Evolutionary conservation across 2,797 vertebrate genomes (phyloP).

Genomic region (Brachyrhaphis roseni): DNA sequence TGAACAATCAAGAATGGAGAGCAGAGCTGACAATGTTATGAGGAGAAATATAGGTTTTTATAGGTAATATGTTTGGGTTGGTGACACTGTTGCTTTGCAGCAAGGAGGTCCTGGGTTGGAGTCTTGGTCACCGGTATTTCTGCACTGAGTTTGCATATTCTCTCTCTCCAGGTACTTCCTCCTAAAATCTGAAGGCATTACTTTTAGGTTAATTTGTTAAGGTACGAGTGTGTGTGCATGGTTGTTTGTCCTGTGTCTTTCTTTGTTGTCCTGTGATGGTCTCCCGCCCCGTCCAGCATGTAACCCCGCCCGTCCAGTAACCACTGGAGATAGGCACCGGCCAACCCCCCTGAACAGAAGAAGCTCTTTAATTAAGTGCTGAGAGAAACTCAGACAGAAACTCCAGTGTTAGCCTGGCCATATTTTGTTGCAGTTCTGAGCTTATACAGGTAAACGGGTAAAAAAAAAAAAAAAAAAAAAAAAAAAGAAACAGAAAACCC

Average conservation of each 20-base stretch:
- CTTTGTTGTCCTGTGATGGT: background rate
- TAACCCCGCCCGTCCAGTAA: background rate
- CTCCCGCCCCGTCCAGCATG: too few species aligned
- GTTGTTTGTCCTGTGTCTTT: background rate
- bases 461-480: background rate
- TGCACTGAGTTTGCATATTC: background rate
- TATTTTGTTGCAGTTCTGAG: background rate
- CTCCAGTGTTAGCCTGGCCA: background rate
- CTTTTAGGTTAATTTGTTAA: background rate
- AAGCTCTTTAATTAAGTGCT: background rate
- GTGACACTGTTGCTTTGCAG: background rate
- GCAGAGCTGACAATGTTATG: conserved; percentile 17
- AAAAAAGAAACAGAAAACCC: background rate
- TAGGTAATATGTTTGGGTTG: background rate
- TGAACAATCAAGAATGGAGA: conserved; percentile 32
- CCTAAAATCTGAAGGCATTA: background rate
- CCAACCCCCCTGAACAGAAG: background rate
- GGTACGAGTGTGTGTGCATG: background rate
- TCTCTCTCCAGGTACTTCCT: background rate
- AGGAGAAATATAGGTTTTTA: background rate
- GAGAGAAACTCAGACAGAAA: background rate
- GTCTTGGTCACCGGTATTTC: background rate
- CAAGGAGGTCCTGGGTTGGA: background rate
- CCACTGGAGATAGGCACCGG: background rate
- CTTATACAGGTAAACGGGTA: background rate